Base-by-base conservation (phyloP, 2,113 vertebrate species). In the Phalacrocorax pelagicus region DNA sequence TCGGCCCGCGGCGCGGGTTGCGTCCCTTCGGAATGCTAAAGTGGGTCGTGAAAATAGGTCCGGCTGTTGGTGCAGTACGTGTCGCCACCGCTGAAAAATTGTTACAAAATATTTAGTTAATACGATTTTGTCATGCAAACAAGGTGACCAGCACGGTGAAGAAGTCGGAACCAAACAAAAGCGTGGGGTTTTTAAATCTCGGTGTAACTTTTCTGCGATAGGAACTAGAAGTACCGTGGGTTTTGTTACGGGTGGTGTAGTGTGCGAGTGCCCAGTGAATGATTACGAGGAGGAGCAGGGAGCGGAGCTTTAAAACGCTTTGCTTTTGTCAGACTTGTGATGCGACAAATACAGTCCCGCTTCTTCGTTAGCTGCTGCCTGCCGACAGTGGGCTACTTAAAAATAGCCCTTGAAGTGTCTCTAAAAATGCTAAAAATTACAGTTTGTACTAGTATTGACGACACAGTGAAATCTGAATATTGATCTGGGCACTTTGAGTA, bases 181-280 rank as follows among this genome's bases (percentile, higher is more conserved):
- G 34, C 2, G 10, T 46, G 15, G 27, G 26, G 10, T 1, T 2
- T 46, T 79, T 49, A 23, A 72, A 20, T 69, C 21, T 40, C n/a
- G 4, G 29, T 5, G 1, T 62, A 36, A 81, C n/a, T 72, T 52
- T 27, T 12, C 24, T 10, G 26, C 20, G 29, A 6, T 29, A 6
- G 0, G 7, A 22, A 7, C 23, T 22, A 44, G 73, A 32, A 65
- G 34, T 26, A 3, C n/a, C 13, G 17, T 44, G 13, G 63, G 21
- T 44, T 87, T 81, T 74, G 15, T 89, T 65, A 15, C 8, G 20
- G 19, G 13, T 24, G 8, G 34, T 40, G 42, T 38, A 8, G 32
- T 8, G 6, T 7, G 29, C 30, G 14, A 7, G 6, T 20, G 3
- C 12, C 6, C 23, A 1, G 44, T 10, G 15, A 42, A 11, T 15